Conservation (phyloP, 2,888 invertebrate genomes). For the Diogma glabrata region DNA sequence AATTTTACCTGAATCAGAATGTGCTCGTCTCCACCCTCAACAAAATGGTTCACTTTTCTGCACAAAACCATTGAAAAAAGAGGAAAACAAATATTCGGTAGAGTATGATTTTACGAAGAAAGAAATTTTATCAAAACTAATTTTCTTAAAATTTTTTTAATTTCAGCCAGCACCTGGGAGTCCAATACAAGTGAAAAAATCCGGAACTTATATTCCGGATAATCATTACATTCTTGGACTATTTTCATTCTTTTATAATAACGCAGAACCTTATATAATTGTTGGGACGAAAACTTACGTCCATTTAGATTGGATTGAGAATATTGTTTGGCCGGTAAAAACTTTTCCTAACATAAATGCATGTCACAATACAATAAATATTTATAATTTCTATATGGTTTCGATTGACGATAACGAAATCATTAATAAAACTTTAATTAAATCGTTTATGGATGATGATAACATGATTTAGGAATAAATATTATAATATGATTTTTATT, state of each 20-base stretch:
- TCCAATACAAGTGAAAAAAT: background rate
- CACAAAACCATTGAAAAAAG: background rate
- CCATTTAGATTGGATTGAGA: background rate
- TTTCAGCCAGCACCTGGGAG: background rate
- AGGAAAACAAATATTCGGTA: background rate
- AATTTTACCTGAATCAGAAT: background rate
- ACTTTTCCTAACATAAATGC: background rate
- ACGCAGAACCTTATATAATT: background rate
- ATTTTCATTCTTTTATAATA: background rate
- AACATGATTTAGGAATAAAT: no score
- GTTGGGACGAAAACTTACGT: background rate
- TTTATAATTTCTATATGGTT: no score
- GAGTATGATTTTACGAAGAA: no score
- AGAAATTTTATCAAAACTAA: background rate
- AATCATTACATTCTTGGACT: constrained; percentile 3
- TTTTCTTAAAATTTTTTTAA: background rate
- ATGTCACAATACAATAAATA: background rate
- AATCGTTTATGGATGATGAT: no score
- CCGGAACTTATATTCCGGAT: background rate
- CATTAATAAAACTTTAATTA: no score
- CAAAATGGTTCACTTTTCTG: constrained; percentile 3
- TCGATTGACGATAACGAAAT: no score
- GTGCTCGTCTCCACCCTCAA: background rate
- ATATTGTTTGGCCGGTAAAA: background rate
- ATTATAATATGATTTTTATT: no score